These are phyloP conservation scores for Trichomycterus rosablanca DNA, from an alignment of 2,113 vertebrate species.

Conservation along the genomic window DNA sequence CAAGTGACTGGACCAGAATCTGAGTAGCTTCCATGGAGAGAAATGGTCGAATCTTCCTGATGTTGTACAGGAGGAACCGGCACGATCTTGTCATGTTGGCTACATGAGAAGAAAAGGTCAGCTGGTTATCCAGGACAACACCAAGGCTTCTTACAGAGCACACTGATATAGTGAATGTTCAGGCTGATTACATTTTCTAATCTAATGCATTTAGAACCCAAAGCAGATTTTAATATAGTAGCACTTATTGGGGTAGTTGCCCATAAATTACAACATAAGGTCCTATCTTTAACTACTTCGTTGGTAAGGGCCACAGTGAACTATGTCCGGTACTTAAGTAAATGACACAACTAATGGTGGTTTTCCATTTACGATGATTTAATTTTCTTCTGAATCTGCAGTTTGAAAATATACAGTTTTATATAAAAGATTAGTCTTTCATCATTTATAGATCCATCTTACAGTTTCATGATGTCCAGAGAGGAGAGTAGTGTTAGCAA, in stretches of 20 bases:
- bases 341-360: neutral
- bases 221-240: neutral
- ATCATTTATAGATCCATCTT: neutral
- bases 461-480: neutral
- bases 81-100: too few species aligned
- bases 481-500: neutral
- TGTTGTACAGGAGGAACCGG: too few species aligned
- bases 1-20: too few species aligned
- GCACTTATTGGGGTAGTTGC: neutral
- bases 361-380: neutral
- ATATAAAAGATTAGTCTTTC: neutral
- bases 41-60: too few species aligned
- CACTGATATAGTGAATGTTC: too few species aligned
- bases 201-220: neutral
- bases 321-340: neutral
- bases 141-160: too few species aligned
- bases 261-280: neutral
- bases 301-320: neutral
- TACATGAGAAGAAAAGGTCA: too few species aligned
- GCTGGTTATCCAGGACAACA: too few species aligned
- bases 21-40: too few species aligned
- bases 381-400: neutral
- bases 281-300: neutral
- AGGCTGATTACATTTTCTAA: neutral
- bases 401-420: neutral